These are phyloP conservation scores for Pherbina coryleti DNA, from an alignment of 2,888 invertebrate species.

Conservation along the genomic window DNA sequence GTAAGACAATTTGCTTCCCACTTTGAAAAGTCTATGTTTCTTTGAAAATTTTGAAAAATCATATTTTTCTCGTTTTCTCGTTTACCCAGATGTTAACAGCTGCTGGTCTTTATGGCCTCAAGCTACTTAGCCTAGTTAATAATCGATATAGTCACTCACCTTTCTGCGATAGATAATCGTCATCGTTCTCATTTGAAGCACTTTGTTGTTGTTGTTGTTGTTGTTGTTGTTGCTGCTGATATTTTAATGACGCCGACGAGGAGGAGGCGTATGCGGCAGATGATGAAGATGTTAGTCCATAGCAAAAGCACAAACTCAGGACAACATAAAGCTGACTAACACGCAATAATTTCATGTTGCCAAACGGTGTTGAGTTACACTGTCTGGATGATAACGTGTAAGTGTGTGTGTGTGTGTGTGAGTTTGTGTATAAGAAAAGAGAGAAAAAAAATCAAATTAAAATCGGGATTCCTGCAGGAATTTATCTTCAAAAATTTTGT, in stretches of 20 bases:
- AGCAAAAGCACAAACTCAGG: conserved; percentile 15
- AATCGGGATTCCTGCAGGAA: not conserved
- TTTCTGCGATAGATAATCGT: conserved; percentile 65
- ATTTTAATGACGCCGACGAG: conserved; percentile 42
- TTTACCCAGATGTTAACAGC: no score
- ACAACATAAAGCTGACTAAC: conserved; percentile 17
- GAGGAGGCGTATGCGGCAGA: not conserved
- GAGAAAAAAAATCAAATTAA: not conserved
- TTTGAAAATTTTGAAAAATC: no score
- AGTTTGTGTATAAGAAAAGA: not conserved
- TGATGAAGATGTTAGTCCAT: conserved; percentile 26
- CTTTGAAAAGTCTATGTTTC: no score
- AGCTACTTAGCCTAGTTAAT: no score
- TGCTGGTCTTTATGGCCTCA: no score
- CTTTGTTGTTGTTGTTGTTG: conserved; percentile 35
- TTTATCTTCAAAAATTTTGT: no score
- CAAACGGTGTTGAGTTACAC: not conserved
- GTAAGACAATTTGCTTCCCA: no score
- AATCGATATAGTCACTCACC: conserved; percentile 51
- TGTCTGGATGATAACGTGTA: no score
- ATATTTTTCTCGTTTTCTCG: no score
- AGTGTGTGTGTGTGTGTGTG: no score
- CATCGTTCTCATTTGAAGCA: conserved; percentile 62
- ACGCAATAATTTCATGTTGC: conserved; percentile 26
- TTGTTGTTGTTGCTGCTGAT: conserved; percentile 40